Evolutionary conservation across 2,113 vertebrate genomes (phyloP), one percentile per base, ranked within the genome.

Genomic region (Mirza zaza): DNA sequence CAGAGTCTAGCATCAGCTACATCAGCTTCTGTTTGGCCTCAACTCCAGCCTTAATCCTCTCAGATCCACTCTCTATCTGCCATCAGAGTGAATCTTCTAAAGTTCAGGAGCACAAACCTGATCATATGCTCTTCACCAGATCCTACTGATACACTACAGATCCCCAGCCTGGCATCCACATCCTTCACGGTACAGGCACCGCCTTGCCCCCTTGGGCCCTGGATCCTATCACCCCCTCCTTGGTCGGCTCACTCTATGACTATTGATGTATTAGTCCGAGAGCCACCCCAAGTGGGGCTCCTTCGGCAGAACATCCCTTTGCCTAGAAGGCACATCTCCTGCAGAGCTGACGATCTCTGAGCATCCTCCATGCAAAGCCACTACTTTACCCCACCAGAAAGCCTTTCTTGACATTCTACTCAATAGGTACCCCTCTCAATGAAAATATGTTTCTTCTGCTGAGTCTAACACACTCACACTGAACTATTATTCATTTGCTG

Each of bases 1-100:
- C 0, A 0, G n/a, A 42, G 29, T 2, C 55, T 32, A 13, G 20
- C 13, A 23, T 25, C n/a, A 14, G 61, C 80, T 36, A 27, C 25
- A 36, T 75, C 8, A 10, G 52, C 36, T 82, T 12, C 32, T 75
- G 5, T 18, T 1, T 13, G 61, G 76, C 34, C 50, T 70, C 67
- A 34, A 68, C 0, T 39, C 50, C 10, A 59, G 23, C 29, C 87
- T 87, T 42, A 48, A 29, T 13, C 57, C 68, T 68, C 67, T 80
- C 7, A 1, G 12, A 25, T 3, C 73, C 55, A 79, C 4, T 36
- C n/a, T 65, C 61, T 59, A 34, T 15, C 45, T 90, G 73, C 80
- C 42, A n/a, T 2, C 18, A 50, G 65, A 61, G 73, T 0, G 17
- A 77, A 32, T 17, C 17, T 25, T 67, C 55, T 61, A 5, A 6